Percentiles rank a stretch among this genome's conserved stretches.
Conservation (phyloP, 2,797 vertebrate species). For the Glyptemys insculpta region DNA sequence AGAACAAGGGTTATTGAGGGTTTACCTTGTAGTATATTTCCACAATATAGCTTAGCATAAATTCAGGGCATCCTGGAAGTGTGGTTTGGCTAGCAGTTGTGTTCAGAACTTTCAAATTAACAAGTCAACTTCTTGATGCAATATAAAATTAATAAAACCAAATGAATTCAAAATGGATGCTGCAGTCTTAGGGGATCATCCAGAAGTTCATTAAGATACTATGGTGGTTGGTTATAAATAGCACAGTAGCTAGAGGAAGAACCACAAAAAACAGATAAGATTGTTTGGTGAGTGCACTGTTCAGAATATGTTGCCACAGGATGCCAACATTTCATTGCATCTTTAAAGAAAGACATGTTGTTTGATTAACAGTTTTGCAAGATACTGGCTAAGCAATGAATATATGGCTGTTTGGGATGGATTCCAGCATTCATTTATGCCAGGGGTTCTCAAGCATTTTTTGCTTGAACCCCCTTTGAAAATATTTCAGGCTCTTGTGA, state of each 20-base stretch:
- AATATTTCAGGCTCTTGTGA: no score
- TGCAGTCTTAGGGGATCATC: background rate
- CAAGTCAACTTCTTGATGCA: background rate
- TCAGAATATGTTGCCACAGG: background rate
- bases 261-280: background rate
- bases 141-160: background rate
- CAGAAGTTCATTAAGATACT: background rate
- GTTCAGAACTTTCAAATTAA: background rate
- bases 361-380: background rate
- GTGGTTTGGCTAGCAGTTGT: no score
- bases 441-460: no score
- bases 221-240: background rate
- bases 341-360: background rate
- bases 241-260: background rate
- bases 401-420: fast-evolving
- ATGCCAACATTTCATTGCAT: background rate
- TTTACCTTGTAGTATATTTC: no score
- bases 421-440: background rate
- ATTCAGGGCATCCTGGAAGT: no score
- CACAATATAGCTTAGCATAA: no score
- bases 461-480: no score
- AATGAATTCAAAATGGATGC: background rate
- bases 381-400: background rate
- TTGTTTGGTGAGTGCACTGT: background rate
- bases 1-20: no score